phyloP scores from a whole-genome alignment of 2,888 invertebrate genomes.

The Troides oblongomaculatus region DNA sequence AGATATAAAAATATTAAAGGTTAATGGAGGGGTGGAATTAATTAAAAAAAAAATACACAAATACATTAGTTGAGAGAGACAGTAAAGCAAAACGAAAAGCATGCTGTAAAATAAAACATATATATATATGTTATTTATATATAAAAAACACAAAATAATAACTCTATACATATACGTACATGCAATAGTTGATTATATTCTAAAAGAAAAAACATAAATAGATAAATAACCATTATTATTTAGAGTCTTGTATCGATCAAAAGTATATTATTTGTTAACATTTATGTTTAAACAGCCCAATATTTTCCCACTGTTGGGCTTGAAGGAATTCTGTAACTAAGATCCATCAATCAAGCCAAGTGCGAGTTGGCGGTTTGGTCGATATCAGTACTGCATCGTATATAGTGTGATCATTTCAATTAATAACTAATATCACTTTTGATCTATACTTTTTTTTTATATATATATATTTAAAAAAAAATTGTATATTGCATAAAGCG shows the following conservation, averaged over 20 bases:
- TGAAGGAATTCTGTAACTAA: too few relatives aligned
- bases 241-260: background rate
- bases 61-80: constrained; percentile 35
- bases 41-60: too few relatives aligned
- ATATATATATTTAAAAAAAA: constrained; percentile 18
- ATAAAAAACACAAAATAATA: background rate
- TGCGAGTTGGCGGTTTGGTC: too few relatives aligned
- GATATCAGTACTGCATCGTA: too few relatives aligned
- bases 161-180: constrained; percentile 37
- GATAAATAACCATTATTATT: constrained; percentile 24
- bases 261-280: background rate
- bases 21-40: too few relatives aligned
- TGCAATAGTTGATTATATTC: constrained; percentile 35
- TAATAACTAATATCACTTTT: too few relatives aligned
- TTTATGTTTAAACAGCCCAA: too few relatives aligned
- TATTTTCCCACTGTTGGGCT: too few relatives aligned
- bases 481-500: constrained; percentile 5
- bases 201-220: constrained; percentile 35
- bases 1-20: too few relatives aligned
- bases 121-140: constrained; percentile 9
- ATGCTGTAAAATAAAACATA: constrained; percentile 29
- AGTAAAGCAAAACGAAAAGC: constrained; percentile 37
- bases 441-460: too few relatives aligned
- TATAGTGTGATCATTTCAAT: too few relatives aligned
- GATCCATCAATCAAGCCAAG: too few relatives aligned